Conservation (phyloP, 2,797 vertebrate species). For the Coluber constrictor region DNA sequence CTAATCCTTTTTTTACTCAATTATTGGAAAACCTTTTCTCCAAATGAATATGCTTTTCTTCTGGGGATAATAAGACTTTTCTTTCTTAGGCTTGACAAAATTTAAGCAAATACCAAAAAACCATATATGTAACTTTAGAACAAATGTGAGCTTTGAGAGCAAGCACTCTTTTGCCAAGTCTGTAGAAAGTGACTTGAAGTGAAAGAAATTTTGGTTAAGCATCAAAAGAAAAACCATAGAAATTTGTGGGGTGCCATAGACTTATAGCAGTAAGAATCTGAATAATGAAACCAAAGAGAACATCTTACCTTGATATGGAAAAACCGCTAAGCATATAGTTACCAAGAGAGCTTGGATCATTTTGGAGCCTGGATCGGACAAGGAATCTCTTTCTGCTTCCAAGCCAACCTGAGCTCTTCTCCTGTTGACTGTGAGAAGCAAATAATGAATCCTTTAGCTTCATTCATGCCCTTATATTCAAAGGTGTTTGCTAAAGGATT, state of each 20-base stretch:
- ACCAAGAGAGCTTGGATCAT: constrained; percentile 46
- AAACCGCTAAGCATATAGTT: background rate
- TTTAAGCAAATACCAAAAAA: too few species aligned
- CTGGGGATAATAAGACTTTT: background rate
- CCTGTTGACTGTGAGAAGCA: background rate
- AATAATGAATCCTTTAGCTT: constrained; percentile 31
- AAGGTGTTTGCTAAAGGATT: constrained; percentile 64
- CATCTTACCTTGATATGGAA: constrained; percentile 55
- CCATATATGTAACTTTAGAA: background rate
- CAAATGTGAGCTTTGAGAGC: background rate
- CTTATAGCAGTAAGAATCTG: background rate
- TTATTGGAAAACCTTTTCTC: background rate
- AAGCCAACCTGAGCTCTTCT: background rate
- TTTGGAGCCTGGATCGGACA: fast-evolving
- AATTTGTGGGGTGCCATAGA: background rate
- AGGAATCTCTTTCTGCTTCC: fast-evolving
- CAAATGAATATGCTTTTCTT: background rate
- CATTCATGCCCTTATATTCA: constrained; percentile 51
- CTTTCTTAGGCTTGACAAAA: background rate
- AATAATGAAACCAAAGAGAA: fast-evolving
- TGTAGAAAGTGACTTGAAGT: too few species aligned
- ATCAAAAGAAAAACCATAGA: constrained; percentile 25
- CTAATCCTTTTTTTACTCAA: background rate
- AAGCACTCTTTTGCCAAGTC: background rate
- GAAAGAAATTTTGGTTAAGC: background rate